Conservation (phyloP, 2,888 invertebrate species). For the Panzeria rudis region DNA sequence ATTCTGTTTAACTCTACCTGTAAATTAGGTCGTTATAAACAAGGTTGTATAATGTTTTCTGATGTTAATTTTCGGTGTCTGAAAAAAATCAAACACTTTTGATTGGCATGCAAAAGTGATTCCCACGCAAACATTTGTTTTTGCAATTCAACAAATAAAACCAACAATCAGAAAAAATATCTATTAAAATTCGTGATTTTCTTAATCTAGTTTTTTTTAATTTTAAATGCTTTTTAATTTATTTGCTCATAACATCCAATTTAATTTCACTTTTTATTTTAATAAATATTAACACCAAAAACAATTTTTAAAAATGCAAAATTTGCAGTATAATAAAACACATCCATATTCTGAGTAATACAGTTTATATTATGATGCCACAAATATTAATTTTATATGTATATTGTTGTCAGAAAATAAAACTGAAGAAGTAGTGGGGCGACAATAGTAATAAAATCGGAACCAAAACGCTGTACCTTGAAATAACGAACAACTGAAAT, state of each 20-base stretch:
- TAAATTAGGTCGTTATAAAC: constrained; percentile 64
- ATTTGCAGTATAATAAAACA: not conserved
- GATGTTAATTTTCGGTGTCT: constrained; percentile 40
- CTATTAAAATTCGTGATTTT: constrained; percentile 58
- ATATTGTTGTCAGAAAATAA: too few relatives aligned
- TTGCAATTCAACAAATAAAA: not conserved
- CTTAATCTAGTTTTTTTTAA: constrained; percentile 56
- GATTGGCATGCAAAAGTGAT: constrained; percentile 65
- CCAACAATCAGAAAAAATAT: not conserved
- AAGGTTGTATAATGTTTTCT: constrained; percentile 52
- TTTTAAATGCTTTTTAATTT: constrained; percentile 59
- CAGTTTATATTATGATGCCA: too few relatives aligned
- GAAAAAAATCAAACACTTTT: constrained; percentile 48
- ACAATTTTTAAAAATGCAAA: not conserved
- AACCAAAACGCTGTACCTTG: too few relatives aligned
- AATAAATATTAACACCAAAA: not conserved
- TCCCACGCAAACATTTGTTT: constrained; percentile 62
- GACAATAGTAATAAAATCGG: too few relatives aligned
- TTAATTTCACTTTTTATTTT: constrained; percentile 50
- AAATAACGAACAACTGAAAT: too few relatives aligned
- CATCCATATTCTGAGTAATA: not conserved
- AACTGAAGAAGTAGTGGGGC: too few relatives aligned
- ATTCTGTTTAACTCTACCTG: constrained; percentile 59
- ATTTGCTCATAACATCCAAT: constrained; percentile 44
- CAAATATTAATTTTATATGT: too few relatives aligned